These are phyloP conservation scores for Trichopria drosophilae DNA, from an alignment of 2,888 invertebrate species.

Conservation along the genomic window DNA sequence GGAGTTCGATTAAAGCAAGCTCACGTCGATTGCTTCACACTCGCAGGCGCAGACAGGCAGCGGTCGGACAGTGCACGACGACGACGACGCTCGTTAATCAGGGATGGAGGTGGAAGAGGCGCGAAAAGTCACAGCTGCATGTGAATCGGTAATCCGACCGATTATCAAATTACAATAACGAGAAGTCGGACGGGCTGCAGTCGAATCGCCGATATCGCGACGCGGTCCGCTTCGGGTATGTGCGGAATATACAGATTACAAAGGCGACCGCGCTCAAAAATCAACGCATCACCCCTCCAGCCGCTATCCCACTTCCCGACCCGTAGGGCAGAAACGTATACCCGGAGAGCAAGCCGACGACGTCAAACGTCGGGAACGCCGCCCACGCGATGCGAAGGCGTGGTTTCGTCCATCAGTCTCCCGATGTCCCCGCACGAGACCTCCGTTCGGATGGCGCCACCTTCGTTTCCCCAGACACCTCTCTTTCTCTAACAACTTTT, in stretches of 20 bases:
- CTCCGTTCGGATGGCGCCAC: conserved; percentile 47
- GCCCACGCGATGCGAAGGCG: conserved; percentile 49
- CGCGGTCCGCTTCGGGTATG: conserved; percentile 14
- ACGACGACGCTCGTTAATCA: too few relatives aligned
- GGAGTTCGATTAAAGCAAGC: too few relatives aligned
- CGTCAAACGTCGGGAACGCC: too few relatives aligned
- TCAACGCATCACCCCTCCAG: conserved; percentile 38
- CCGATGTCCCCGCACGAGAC: conserved; percentile 42
- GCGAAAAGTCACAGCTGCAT: too few relatives aligned
- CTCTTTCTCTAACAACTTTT: too few relatives aligned
- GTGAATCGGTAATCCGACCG: conserved; percentile 50
- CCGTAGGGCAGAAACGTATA: too few relatives aligned
- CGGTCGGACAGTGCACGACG: too few relatives aligned
- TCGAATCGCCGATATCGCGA: conserved; percentile 9
- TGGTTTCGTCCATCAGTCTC: conserved; percentile 53
- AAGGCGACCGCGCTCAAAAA: conserved; percentile 41
- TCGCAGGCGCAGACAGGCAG: too few relatives aligned
- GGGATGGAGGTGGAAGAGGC: too few relatives aligned
- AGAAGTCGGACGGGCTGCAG: conserved; percentile 22
- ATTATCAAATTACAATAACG: conserved; percentile 51
- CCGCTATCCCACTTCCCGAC: conserved; percentile 31
- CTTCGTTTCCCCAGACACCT: conserved; percentile 42
- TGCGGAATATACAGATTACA: conserved; percentile 27
- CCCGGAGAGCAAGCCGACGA: too few relatives aligned
- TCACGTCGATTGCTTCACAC: too few relatives aligned